These are phyloP conservation scores for Oreochromis mossambicus DNA, from an alignment of 2,797 vertebrate genomes.

Conservation along the genomic window DNA sequence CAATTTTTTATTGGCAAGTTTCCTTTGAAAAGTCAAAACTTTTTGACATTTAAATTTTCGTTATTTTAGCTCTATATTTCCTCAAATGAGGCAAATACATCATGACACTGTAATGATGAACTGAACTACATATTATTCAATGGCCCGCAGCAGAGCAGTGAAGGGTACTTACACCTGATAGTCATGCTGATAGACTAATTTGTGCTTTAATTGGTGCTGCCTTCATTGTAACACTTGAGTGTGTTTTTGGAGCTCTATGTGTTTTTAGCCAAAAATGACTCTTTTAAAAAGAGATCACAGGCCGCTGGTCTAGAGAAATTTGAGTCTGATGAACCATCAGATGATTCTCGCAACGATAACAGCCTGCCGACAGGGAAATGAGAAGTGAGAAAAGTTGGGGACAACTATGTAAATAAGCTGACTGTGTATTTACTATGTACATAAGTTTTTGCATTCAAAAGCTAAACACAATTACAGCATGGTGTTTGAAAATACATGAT, in stretches of 20 bases:
- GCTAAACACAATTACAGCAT: background rate
- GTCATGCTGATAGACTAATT: background rate
- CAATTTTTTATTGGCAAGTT: background rate
- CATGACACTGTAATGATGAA: background rate
- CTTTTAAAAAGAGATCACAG: background rate
- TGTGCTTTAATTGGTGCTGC: background rate
- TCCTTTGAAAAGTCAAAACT: fast-evolving
- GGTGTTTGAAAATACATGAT: background rate
- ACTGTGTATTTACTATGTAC: background rate
- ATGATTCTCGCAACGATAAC: background rate
- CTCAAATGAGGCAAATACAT: background rate
- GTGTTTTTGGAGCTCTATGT: background rate
- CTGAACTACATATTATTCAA: background rate
- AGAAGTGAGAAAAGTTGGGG: background rate
- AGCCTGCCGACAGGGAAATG: background rate
- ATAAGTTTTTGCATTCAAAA: background rate
- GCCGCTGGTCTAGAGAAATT: background rate
- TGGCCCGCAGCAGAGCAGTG: background rate
- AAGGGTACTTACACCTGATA: background rate
- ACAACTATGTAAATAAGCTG: background rate
- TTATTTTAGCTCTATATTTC: background rate
- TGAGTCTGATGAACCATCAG: background rate
- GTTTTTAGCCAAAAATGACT: background rate
- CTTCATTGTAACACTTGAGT: background rate
- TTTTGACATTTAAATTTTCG: background rate